Conservation (phyloP, 2,888 invertebrate genomes). For the Phalera bucephala region DNA sequence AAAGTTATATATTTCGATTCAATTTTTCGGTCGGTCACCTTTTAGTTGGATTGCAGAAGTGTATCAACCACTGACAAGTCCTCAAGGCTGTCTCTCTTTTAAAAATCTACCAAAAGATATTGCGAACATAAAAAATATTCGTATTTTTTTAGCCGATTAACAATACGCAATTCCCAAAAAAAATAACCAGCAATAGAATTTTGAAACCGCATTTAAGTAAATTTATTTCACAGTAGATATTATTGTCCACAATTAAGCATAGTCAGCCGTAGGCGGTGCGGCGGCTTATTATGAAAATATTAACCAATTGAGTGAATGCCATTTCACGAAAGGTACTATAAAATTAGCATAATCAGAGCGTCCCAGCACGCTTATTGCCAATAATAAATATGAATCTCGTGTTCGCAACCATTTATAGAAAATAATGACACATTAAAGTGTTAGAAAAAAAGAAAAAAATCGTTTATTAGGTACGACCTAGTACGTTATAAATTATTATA, state of each 20-base stretch:
- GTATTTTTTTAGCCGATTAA: slow-evolving; percentile 15
- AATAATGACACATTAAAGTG: no score
- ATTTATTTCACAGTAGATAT: no score
- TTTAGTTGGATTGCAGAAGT: slow-evolving; percentile 38
- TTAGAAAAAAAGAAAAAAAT: no score
- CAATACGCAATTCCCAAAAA: slow-evolving; percentile 16
- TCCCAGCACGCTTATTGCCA: not conserved
- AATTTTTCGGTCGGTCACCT: slow-evolving; percentile 30
- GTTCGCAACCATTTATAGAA: no score
- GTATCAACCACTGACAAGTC: slow-evolving; percentile 25
- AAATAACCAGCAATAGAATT: slow-evolving; percentile 13
- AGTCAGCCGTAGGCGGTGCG: no score
- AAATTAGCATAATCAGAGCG: not conserved
- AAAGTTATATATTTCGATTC: slow-evolving; percentile 26
- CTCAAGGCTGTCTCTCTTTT: slow-evolving; percentile 27
- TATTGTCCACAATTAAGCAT: not conserved
- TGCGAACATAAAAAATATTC: slow-evolving; percentile 16
- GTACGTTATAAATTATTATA: no score
- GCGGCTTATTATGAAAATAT: not conserved
- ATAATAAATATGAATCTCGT: no score
- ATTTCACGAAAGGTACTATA: not conserved
- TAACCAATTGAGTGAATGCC: not conserved
- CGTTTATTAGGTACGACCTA: no score
- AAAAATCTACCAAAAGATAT: slow-evolving; percentile 5
- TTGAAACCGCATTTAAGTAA: slow-evolving; percentile 14